Base-by-base conservation (phyloP, 1,140 invertebrate species). In the Drosophila kurseongensis region DNA sequence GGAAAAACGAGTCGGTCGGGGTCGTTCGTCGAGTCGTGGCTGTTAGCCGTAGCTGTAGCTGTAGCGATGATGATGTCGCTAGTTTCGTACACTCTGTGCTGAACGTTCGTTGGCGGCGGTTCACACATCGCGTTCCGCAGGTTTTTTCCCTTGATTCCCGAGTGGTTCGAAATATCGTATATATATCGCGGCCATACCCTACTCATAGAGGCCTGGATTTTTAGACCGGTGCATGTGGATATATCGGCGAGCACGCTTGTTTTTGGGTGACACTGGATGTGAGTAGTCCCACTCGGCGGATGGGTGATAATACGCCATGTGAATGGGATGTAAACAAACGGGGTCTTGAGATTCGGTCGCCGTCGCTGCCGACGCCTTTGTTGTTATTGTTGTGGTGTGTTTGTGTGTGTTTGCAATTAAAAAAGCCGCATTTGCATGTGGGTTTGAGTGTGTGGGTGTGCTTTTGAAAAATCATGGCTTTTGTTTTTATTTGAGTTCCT, bases 1-100 rank as follows among this genome's bases (percentile, higher is more conserved):
- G 85, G 85, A 89, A 89, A 88, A 89, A 89, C 84, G 84, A 89
- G 84, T 89, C 84, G 84, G 84, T 76, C 74, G 74, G 63, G 74
- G 73, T 78, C 75, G 75, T 56, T 78, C 66, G 66, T 72, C 75
- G 75, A 72, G 75, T 78, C 55, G 74, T 35, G 27, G 48, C 48
- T 48, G 47, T 52, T 52, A 56, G 74, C 61, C 60, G 66, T 65
- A 40, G 57, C 57, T 29, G 48, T 54, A 41, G 56, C 73, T 58
- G 73, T 67, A 40, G 52, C 73, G 55, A 61, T 77, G 60, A 75
- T 83, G 80, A 79, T 88, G 83, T 80, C 83, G 79, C 67, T 78
- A 75, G 69, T 81, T 72, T 88, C 83, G 82, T 82, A 86, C 81
- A 88, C 88, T 89, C 78, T 78, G 79, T 83, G 83, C 40, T 88